Evolutionary conservation across 1,140 invertebrate genomes (phyloP).

Genomic region (Anagrus nilaparvatae): DNA sequence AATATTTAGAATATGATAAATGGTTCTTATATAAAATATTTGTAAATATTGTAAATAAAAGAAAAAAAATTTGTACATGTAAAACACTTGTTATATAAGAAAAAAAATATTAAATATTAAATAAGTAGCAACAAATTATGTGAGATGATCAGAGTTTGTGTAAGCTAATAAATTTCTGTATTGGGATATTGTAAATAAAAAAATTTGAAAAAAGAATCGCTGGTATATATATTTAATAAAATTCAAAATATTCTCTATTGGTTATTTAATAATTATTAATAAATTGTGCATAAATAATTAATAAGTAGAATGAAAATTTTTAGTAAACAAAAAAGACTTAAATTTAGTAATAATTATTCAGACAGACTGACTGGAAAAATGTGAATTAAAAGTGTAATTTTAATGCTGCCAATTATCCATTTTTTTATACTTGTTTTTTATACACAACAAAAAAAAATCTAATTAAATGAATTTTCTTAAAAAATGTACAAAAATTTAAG

Average conservation of each 20-base stretch:
- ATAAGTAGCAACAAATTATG: constrained; percentile 27
- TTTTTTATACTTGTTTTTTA: background rate
- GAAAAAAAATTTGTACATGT: constrained; percentile 44
- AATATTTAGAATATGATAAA: constrained; percentile 20
- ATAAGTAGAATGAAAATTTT: no score
- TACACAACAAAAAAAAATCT: background rate
- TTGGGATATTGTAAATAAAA: constrained; percentile 29
- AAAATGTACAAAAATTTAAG: constrained; percentile 10
- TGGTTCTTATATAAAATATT: constrained; percentile 9
- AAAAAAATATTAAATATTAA: constrained; percentile 23
- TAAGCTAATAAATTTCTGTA: constrained; percentile 31
- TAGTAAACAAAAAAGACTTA: no score
- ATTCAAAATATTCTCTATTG: constrained; percentile 27
- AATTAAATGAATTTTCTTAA: background rate
- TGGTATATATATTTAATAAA: constrained; percentile 38
- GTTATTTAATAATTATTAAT: no score
- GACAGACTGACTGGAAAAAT: no score
- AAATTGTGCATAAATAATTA: no score
- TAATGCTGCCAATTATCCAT: no score
- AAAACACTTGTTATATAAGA: constrained; percentile 40
- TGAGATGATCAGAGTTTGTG: constrained; percentile 27
- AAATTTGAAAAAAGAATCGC: constrained; percentile 24
- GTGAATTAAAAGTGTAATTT: no score
- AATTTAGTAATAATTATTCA: no score
- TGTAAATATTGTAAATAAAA: constrained; percentile 44